Conservation (phyloP, 2,797 vertebrate species). For the Cottoperca gobio region DNA sequence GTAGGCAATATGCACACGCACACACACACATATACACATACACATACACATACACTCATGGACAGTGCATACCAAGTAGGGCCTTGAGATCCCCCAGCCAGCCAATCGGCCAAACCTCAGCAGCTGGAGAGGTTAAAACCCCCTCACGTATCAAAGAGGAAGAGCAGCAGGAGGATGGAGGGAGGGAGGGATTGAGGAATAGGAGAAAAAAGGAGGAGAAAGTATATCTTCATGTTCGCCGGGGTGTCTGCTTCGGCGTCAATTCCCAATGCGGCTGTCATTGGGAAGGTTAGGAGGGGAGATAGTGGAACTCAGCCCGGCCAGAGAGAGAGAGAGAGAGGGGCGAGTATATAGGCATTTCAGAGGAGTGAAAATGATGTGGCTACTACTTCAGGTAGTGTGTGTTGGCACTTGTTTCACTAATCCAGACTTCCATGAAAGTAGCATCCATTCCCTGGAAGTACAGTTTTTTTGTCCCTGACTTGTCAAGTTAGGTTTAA, state of each 20-base stretch:
- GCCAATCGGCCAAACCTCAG: conserved; percentile 81
- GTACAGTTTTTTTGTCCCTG: not conserved
- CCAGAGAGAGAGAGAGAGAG: conserved; percentile 50
- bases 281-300: conserved; percentile 84
- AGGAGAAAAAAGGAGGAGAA: conserved; percentile 76
- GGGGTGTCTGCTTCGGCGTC: conserved; percentile 84
- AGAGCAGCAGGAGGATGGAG: conserved; percentile 77
- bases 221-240: conserved; percentile 86
- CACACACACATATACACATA: conserved; percentile 57
- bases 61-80: conserved; percentile 86
- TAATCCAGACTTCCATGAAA: conserved; percentile 48
- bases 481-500: conserved; percentile 18
- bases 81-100: conserved; percentile 82
- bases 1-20: conserved; percentile 72
- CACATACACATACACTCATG: conserved; percentile 58
- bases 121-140: conserved; percentile 89
- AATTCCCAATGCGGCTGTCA: conserved; percentile 87
- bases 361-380: conserved; percentile 54
- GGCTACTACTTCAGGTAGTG: conserved; percentile 58
- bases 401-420: conserved; percentile 36
- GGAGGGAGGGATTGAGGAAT: conserved; percentile 71
- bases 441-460: conserved; percentile 19
- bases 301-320: conserved; percentile 67
- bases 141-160: conserved; percentile 86
- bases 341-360: conserved; percentile 51